Evolutionary conservation across 2,113 vertebrate species (phyloP).

Genomic region (Oenanthe oenanthe): DNA sequence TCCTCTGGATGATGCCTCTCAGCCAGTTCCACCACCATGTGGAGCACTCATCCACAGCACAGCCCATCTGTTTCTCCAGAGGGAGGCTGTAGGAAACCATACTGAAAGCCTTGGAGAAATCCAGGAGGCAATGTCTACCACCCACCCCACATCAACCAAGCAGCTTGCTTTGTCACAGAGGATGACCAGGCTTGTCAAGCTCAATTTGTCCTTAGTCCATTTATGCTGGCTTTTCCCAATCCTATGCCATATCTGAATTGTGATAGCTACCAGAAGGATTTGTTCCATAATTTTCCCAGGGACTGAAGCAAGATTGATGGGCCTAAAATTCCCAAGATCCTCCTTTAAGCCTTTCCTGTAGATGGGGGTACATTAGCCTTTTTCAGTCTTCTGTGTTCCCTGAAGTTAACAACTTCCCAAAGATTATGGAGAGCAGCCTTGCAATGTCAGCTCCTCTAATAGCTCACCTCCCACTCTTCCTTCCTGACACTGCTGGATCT

Average conservation of each 20-base stretch:
- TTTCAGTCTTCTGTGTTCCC: too few relatives aligned
- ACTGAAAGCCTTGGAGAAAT: neutral
- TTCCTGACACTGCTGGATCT: neutral
- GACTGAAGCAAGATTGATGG: too few relatives aligned
- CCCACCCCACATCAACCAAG: neutral
- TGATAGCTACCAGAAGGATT: neutral
- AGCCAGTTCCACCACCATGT: neutral
- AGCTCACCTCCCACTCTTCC: neutral
- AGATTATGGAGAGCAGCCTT: neutral
- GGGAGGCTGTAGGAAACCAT: neutral
- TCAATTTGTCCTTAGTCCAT: neutral
- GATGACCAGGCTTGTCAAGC: neutral
- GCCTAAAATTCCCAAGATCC: too few relatives aligned
- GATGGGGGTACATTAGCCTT: too few relatives aligned
- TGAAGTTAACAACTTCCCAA: neutral
- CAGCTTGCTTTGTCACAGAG: neutral
- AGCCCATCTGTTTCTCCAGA: neutral
- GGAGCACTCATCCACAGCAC: neutral
- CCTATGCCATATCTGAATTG: neutral
- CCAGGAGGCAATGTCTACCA: neutral
- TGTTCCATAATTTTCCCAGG: neutral
- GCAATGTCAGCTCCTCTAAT: neutral
- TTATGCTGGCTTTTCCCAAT: neutral
- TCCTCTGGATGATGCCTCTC: neutral
- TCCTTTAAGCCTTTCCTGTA: too few relatives aligned